Evolutionary conservation across 1,140 invertebrate species (phyloP), one percentile per base, ranked within the genome.

Genomic region (Frieseomelitta varia): DNA sequence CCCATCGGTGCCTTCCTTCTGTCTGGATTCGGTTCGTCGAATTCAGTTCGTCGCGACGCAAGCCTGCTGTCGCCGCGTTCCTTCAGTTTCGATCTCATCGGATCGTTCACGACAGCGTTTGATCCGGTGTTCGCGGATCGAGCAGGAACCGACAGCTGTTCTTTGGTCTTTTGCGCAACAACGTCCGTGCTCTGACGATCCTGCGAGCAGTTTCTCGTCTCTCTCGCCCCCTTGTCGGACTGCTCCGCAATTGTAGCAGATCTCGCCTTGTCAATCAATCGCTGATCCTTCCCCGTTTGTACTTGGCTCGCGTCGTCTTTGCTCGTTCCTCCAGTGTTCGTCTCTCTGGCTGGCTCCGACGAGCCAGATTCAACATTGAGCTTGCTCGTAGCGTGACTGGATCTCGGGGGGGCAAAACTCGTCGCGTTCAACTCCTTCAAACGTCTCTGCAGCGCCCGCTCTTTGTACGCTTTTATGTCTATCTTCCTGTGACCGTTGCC

Each of bases 401-500:
- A 71, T 30, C 1, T 15, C 10, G 21, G 17, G 10, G 69, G 30
- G 55, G n/a, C 17, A 15, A 47, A 34, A 78, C 27, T 76, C 34
- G 61, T 81, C 77, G 77, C 65, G 11, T 86, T 68, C 12, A 91
- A 75, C 19, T 93, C 91, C 21, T 87, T 91, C 15, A 91, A 89
- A 63, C 92, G 88, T 11, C 92, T 91, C 65, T 92, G 90, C 1
- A 91, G 67, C 0, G 91, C 56, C 4, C 94, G 92, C 39, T 92
- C 92, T 77, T 94, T 93, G 21, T 94, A 94, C 3, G 92, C 90
- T 65, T 92, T 93, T 65, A 94, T 92, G 21, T 94, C 93, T 15
- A 95, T 83, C 78, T 94, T 93, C 78, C 91, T 93, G 67, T 91
- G 80, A 6, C 19, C 14, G 11, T 47, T 47, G 39, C 39, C 39